Conservation (phyloP, 2,797 vertebrate species). For the Masticophis lateralis region DNA sequence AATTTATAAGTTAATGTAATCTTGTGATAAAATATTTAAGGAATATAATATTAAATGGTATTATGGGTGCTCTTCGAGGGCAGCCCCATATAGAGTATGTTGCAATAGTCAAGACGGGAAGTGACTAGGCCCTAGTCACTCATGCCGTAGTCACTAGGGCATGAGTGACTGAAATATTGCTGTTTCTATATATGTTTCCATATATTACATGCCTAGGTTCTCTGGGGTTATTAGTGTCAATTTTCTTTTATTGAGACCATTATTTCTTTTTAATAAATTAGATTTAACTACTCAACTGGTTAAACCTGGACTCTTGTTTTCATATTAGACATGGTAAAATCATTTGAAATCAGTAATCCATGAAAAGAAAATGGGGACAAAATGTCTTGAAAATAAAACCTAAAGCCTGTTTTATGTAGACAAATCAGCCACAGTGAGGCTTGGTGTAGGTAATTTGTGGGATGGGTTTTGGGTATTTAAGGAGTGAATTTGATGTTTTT, state of each 20-base stretch:
- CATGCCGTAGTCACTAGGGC: too few relatives aligned
- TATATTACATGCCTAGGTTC: not conserved
- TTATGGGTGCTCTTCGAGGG: too few relatives aligned
- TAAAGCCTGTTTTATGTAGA: not conserved
- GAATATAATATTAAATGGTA: not conserved
- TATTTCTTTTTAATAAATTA: not conserved
- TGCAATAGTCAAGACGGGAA: too few relatives aligned
- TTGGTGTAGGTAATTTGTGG: not conserved
- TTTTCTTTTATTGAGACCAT: not conserved
- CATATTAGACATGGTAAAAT: not conserved
- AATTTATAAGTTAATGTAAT: not conserved
- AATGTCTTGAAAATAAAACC: not conserved
- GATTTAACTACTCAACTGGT: not conserved
- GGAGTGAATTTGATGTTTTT: not conserved
- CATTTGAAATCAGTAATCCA: not conserved
- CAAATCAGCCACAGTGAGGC: not conserved
- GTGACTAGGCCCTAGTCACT: too few relatives aligned
- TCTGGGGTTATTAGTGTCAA: not conserved
- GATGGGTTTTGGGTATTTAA: not conserved
- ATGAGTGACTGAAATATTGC: too few relatives aligned
- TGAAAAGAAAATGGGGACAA: not conserved
- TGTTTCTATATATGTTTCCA: too few relatives aligned
- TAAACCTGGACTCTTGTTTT: not conserved
- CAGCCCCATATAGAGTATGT: too few relatives aligned
- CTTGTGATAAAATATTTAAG: not conserved